Evolutionary conservation across 2,888 invertebrate genomes (phyloP), one percentile per base, ranked within the genome.

Genomic region (Onchidella celtica): DNA sequence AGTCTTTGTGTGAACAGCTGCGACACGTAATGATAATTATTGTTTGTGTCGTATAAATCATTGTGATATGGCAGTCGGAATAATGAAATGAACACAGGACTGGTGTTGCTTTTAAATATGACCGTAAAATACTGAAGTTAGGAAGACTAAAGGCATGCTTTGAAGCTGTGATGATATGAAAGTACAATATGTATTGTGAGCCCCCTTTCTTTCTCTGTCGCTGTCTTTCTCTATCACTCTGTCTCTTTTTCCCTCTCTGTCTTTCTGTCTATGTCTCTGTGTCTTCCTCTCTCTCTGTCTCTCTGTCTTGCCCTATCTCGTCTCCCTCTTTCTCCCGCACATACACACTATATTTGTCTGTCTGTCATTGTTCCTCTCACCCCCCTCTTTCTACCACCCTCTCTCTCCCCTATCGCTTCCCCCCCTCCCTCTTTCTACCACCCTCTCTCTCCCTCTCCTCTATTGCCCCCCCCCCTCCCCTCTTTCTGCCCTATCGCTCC

Each of bases 211-310:
- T 6, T 47, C 47, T 47, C 47, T 47, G 47, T 47, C 59, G 55
- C n/a, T 77, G 11, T 77, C 69, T 77, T 2, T 59, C 27, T 69
- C 6, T 61, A 27, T 38, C 70, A 57, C 38, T 36, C 36, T 36
- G 34, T 59, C 70, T 17, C 27, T 29, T 21, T n/a, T 63, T 40
- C 36, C 63, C 70, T 70, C 70, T 29, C 38, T 21, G 38, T 11
- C 21, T 79, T 36, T 70, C 38, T 69, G 27, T 61, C 21, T 24
- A 36, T 36, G 21, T 11, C 24, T 17, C 17, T 9, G 6, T 34
- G 27, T 38, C 29, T 21, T 36, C 2, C 32, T 29, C 63, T 17
- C n/a, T 63, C 63, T 38, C 24, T 36, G 27, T 29, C 11, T 36
- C 21, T 9, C 27, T 24, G n/a, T 32, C 24, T 38, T 24, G 6